phyloP scores from a whole-genome alignment of 1,140 invertebrate genomes.

The Ceratina calcarata region DNA sequence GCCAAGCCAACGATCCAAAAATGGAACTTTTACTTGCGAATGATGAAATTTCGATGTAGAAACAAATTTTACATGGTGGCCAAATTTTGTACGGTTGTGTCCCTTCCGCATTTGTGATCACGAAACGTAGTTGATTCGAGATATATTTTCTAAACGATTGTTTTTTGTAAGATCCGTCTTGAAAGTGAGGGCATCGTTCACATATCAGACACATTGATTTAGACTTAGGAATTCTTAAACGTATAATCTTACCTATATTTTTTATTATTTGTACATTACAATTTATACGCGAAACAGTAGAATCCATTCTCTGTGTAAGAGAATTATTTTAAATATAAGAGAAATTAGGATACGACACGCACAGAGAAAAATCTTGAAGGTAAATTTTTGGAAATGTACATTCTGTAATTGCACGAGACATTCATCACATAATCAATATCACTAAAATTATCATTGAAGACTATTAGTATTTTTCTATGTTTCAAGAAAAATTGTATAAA shows the following conservation, averaged over 20 bases:
- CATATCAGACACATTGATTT: conserved; percentile 66
- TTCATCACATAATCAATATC: no score
- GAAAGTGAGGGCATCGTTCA: conserved; percentile 44
- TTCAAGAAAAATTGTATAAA: conserved; percentile 13
- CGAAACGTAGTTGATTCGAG: conserved; percentile 45
- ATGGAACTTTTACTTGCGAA: neutral
- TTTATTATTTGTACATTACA: conserved; percentile 45
- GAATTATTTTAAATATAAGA: neutral
- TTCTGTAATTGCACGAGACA: no score
- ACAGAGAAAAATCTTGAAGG: no score
- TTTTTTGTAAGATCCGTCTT: conserved; percentile 41
- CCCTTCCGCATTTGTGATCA: conserved; percentile 40
- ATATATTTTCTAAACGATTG: conserved; percentile 59
- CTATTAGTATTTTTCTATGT: no score
- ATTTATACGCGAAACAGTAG: neutral
- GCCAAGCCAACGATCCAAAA: conserved; percentile 72
- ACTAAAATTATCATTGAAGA: no score
- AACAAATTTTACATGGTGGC: conserved; percentile 33
- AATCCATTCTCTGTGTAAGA: no score
- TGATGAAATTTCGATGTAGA: neutral
- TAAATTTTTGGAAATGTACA: no score
- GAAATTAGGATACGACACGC: no score
- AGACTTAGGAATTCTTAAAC: conserved; percentile 18
- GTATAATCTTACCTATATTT: conserved; percentile 26
- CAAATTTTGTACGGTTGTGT: conserved; percentile 22